Evolutionary conservation across 2,797 vertebrate genomes (phyloP).

Genomic region (Myotis pilosus): DNA sequence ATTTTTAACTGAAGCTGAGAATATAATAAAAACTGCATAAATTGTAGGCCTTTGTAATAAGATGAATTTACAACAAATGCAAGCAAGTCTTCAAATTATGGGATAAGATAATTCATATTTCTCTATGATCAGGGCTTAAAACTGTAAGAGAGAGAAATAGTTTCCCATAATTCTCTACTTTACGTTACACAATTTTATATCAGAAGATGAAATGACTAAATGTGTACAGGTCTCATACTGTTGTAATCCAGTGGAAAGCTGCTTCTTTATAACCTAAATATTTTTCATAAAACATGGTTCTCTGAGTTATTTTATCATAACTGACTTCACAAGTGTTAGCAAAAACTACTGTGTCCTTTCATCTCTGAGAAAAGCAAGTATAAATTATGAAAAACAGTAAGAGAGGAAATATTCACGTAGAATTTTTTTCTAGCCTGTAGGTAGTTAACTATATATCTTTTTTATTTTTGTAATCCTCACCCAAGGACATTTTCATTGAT

Average conservation of each 20-base stretch:
- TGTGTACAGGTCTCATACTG: not conserved
- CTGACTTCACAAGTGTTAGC: not conserved
- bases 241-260: not conserved
- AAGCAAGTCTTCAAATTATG: not conserved
- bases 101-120: not conserved
- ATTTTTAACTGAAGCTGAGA: slow-evolving; percentile 38
- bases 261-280: slow-evolving; percentile 23
- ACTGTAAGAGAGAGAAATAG: not conserved
- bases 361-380: slow-evolving; percentile 21
- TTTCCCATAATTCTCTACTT: slow-evolving; percentile 24
- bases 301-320: slow-evolving; percentile 40
- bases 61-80: not conserved
- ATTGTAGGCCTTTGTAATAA: not conserved
- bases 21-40: not conserved
- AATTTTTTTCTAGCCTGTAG: not conserved
- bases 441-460: not conserved
- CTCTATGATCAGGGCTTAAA: not conserved
- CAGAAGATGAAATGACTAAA: slow-evolving; percentile 18
- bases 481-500: not conserved
- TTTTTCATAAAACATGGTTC: slow-evolving; percentile 31
- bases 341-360: not conserved
- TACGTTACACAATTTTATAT: not conserved
- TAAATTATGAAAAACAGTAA: slow-evolving; percentile 15
- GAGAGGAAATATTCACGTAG: not conserved
- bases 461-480: not conserved